Conservation (phyloP, 2,113 vertebrate genomes). For the Sitta europaea region DNA sequence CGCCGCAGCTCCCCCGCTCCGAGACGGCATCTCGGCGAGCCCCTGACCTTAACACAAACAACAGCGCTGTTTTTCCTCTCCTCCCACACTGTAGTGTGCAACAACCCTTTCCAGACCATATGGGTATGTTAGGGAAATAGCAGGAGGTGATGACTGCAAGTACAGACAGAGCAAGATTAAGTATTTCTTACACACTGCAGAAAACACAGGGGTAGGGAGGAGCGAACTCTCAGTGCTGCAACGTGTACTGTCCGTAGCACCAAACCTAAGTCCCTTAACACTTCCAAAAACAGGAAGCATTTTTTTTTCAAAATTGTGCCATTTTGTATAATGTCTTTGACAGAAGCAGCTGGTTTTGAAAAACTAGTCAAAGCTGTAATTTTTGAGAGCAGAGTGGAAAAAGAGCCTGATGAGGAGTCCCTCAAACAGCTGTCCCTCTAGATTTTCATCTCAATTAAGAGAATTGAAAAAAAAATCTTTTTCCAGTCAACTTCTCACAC, state of each 20-base stretch:
- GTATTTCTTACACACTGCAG: neutral
- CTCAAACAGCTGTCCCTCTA: neutral
- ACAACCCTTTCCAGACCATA: neutral
- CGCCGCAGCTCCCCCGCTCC: accelerated
- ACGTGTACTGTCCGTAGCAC: neutral
- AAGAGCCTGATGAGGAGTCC: accelerated
- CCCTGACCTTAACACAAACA: neutral
- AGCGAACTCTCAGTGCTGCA: neutral
- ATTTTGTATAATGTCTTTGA: neutral
- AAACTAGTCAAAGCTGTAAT: neutral
- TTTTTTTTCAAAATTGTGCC: neutral
- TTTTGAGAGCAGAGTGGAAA: neutral
- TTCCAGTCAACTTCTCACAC: neutral
- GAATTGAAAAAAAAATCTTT: neutral
- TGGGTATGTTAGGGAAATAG: neutral
- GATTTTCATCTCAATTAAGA: neutral
- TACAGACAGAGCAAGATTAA: neutral
- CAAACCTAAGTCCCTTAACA: neutral
- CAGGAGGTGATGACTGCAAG: neutral
- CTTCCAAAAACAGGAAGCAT: neutral
- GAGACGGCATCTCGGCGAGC: neutral
- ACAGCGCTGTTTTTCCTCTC: neutral
- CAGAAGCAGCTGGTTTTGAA: neutral
- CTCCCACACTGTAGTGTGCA: accelerated
- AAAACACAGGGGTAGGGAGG: neutral